Base-by-base conservation (phyloP, 2,113 vertebrate genomes). In the Scytalopus superciliaris region DNA sequence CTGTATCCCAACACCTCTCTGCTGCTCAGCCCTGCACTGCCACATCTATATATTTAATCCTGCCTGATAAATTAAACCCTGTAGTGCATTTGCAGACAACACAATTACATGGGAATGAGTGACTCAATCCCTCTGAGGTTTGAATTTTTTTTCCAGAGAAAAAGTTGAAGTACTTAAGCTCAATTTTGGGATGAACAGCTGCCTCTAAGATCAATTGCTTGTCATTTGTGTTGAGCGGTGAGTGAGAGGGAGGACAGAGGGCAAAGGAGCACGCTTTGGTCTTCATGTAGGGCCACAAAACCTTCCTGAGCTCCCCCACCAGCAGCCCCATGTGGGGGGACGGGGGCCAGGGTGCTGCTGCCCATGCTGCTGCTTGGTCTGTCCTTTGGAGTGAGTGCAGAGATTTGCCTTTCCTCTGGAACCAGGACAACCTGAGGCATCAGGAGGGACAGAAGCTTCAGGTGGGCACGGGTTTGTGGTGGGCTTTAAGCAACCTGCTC, bases 231-330 rank as follows among this genome's bases (percentile, higher is more conserved):
- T 9, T 33, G 35, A 2, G 25, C 35, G 10, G 3, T 13, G 42
- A 33, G 23, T 13, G 21, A 14, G 35, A 30, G 13, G 13, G 22
- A 72, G 57, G 31, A 40, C 40, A 72, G 33, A 0, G 14, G 55
- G 28, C 0, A 4, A 40, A 73, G 57, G 19, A 62, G 3, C 0
- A 0, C 1, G 2, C 10, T 66, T 60, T 19, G 22, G 31, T 74
- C 35, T 60, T 79, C 3, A 0, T 19, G 10, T 3, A 31, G 33
- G 44, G 45, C 8, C 57, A 67, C 56, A 63, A 62, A 75, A 7
- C 2, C 13, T 14, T 22, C 21, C 35, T 9, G 30, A 44, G 31
- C 18, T 82, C 17, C 27, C 13, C 11, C 7, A 1, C n/a, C 1
- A 1, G 23, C 53, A 60, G 45, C 25, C 31, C 33, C 3, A 0